Evolutionary conservation across 2,888 invertebrate species (phyloP).

Genomic region (Hirtodrosophila duncani): DNA sequence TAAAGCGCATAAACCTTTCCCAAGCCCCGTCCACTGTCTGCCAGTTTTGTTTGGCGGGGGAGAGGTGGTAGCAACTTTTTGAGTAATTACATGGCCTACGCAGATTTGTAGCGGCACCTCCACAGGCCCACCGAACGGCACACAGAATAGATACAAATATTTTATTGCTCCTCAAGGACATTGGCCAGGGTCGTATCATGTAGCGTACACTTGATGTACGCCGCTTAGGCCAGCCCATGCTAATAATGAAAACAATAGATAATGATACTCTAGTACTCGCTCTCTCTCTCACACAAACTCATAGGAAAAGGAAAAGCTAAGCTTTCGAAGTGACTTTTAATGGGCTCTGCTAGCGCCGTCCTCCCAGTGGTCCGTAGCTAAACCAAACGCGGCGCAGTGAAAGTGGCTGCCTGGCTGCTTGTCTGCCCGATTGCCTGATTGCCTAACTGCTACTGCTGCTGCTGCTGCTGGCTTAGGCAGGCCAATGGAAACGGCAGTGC

Average conservation of each 20-base stretch:
- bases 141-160: conserved; percentile 66
- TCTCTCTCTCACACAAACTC: not conserved
- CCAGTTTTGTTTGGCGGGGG: not conserved
- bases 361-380: conserved; percentile 16
- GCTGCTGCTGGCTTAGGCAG: conserved; percentile 6
- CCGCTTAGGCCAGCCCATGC: conserved; percentile 22
- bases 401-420: conserved; percentile 14
- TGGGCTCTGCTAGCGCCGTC: conserved; percentile 56
- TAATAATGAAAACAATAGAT: conserved; percentile 68
- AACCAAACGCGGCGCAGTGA: conserved; percentile 9
- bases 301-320: no score
- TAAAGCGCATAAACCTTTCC: conserved; percentile 42
- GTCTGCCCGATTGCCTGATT: not conserved
- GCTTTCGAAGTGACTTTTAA: conserved; percentile 61
- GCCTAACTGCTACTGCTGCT: not conserved
- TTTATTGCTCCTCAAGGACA: conserved; percentile 74
- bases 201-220: conserved; percentile 36
- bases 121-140: conserved; percentile 11
- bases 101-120: conserved; percentile 54
- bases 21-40: not conserved
- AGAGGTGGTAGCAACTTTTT: conserved; percentile 44
- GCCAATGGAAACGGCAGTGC: conserved; percentile 29
- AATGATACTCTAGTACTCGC: conserved; percentile 47
- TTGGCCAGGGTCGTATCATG: conserved; percentile 35
- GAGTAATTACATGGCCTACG: conserved; percentile 66